A percentile compares a stretch with the other conserved stretches of the same genome.
These are phyloP conservation scores for Thereva nobilitata DNA, from an alignment of 2,888 invertebrate genomes.

Conservation along the genomic window DNA sequence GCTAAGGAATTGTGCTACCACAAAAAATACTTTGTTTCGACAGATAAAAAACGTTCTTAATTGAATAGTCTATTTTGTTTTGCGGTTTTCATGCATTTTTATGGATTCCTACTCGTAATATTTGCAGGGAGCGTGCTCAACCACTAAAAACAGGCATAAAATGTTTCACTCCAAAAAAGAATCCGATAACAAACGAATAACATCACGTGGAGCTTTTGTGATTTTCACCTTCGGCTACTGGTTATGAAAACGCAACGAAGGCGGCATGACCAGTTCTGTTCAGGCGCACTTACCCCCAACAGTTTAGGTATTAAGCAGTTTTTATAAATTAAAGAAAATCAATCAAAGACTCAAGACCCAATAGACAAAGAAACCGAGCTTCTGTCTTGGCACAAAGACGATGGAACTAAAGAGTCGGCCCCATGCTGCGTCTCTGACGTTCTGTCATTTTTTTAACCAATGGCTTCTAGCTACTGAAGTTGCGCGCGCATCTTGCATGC, in stretches of 20 bases:
- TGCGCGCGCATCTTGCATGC: constrained; percentile 36
- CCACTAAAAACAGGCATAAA: too few relatives aligned
- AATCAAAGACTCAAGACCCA: constrained; percentile 25
- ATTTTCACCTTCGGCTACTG: constrained; percentile 33
- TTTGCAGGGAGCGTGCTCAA: too few relatives aligned
- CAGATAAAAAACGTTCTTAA: too few relatives aligned
- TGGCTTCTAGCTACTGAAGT: constrained; percentile 28
- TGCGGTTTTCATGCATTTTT: too few relatives aligned
- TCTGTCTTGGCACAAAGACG: constrained; percentile 5
- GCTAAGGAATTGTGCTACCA: too few relatives aligned
- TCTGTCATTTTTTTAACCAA: constrained; percentile 34
- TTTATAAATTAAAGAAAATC: constrained; percentile 35
- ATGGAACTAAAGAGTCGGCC: constrained; percentile 16
- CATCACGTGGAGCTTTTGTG: constrained; percentile 13
- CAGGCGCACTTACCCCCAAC: background rate
- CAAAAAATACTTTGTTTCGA: too few relatives aligned
- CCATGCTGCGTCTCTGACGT: constrained; percentile 39
- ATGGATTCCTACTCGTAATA: too few relatives aligned
- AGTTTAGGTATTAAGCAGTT: constrained; percentile 22
- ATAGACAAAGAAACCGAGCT: constrained; percentile 23
- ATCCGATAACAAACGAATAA: too few relatives aligned
- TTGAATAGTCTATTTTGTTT: too few relatives aligned
- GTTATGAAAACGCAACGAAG: constrained; percentile 9
- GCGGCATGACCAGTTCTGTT: constrained; percentile 25
- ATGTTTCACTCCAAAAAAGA: too few relatives aligned